Conservation (phyloP, 53 echinoderm and acorn worm genomes). For the Astropecten irregularis region DNA sequence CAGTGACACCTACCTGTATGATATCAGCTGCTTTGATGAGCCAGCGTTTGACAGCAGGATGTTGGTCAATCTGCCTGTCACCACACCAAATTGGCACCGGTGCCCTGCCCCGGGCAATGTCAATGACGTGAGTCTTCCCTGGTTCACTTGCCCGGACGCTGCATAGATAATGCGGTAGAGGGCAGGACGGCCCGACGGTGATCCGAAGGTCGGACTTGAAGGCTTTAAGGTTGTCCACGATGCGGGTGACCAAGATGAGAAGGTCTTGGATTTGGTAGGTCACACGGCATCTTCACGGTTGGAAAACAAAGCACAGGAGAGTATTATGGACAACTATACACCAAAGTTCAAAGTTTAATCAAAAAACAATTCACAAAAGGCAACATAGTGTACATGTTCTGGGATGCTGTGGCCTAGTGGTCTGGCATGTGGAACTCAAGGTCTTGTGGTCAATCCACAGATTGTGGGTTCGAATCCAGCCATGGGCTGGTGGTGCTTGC, state of each 20-base stretch:
- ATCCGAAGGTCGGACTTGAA: not conserved
- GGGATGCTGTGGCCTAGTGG: too few species aligned
- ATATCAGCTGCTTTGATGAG: not conserved
- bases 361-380: too few species aligned
- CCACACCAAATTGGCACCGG: constrained; percentile 45
- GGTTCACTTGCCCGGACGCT: not conserved
- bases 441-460: too few species aligned
- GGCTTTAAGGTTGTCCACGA: not conserved
- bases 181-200: constrained; percentile 54
- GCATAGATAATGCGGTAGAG: constrained; percentile 4
- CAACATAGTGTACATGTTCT: too few species aligned
- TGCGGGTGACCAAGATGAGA: not conserved
- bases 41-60: constrained; percentile 31
- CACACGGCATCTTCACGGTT: constrained; percentile 20
- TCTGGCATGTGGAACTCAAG: too few species aligned
- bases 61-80: not conserved
- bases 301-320: not conserved
- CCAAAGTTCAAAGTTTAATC: too few species aligned
- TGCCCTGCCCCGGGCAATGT: constrained; percentile 6
- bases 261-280: constrained; percentile 22
- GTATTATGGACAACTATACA: too few species aligned
- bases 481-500: too few species aligned
- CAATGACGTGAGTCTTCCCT: constrained; percentile 43
- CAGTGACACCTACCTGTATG: constrained; percentile 13
- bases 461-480: too few species aligned